phyloP scores from a whole-genome alignment of 1,140 invertebrate genomes.

The Scaptomyza graminum region DNA sequence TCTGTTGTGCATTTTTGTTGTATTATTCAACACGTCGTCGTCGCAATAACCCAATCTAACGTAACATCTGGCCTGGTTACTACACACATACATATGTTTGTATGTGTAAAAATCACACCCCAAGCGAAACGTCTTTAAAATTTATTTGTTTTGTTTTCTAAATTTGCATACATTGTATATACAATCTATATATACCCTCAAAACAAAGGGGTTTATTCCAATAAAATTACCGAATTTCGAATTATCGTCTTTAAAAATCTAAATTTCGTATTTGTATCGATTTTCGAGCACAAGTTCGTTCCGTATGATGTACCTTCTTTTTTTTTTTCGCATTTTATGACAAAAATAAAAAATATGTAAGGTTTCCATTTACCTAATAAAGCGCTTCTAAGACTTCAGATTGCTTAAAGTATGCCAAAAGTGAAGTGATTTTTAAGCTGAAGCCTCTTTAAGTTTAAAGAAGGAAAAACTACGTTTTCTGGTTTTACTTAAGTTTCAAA shows the following conservation, averaged over 20 bases:
- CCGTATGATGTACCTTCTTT: too few relatives aligned
- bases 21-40: constrained; percentile 45
- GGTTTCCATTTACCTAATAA: too few relatives aligned
- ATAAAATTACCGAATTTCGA: not conserved
- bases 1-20: constrained; percentile 13
- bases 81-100: not conserved
- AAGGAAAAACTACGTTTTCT: too few relatives aligned
- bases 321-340: too few relatives aligned
- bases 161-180: constrained; percentile 29
- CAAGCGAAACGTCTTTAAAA: constrained; percentile 28
- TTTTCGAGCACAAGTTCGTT: not conserved
- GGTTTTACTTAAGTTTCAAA: too few relatives aligned
- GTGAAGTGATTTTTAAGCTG: constrained; percentile 1
- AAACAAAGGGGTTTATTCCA: too few relatives aligned
- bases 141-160: constrained; percentile 16
- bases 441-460: too few relatives aligned
- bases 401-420: not conserved
- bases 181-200: constrained; percentile 11
- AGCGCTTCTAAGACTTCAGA: not conserved
- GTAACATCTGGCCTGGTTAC: constrained; percentile 44
- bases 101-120: constrained; percentile 5
- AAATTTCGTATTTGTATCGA: not conserved
- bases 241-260: too few relatives aligned
- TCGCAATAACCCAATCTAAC: constrained; percentile 26
- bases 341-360: not conserved